Evolutionary conservation across 2,113 vertebrate genomes (phyloP).

Genomic region (Natator depressus): DNA sequence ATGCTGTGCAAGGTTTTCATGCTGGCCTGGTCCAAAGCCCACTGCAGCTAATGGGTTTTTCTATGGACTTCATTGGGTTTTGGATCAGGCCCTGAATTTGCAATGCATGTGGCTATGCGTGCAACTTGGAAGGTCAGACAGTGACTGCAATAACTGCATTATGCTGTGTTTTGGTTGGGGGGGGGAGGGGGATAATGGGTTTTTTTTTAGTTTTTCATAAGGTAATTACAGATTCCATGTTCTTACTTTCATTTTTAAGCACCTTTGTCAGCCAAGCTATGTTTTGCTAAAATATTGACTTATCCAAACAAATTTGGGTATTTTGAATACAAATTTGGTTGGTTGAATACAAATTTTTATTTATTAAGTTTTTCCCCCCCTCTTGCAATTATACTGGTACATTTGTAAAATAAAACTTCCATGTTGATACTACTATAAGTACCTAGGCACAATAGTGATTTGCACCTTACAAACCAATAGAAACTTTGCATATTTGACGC

Average conservation of each 20-base stretch:
- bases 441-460: background rate
- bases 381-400: background rate
- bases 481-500: background rate
- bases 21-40: background rate
- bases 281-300: constrained; percentile 29
- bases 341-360: background rate
- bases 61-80: background rate
- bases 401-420: background rate
- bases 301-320: constrained; percentile 47
- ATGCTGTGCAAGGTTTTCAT: background rate
- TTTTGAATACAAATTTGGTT: background rate
- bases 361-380: too few species aligned
- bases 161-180: background rate
- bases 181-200: background rate
- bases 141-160: background rate
- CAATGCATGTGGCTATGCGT: rapidly evolving
- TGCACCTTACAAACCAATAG: background rate
- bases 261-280: constrained; percentile 46
- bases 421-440: background rate
- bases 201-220: constrained; percentile 7
- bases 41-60: background rate
- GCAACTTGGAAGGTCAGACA: background rate
- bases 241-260: constrained; percentile 61
- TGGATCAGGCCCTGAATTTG: background rate
- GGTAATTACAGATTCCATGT: constrained; percentile 39